Evolutionary conservation across 2,113 vertebrate species (phyloP), one percentile per base, ranked within the genome.

Genomic region (Herpailurus yagouaroundi): DNA sequence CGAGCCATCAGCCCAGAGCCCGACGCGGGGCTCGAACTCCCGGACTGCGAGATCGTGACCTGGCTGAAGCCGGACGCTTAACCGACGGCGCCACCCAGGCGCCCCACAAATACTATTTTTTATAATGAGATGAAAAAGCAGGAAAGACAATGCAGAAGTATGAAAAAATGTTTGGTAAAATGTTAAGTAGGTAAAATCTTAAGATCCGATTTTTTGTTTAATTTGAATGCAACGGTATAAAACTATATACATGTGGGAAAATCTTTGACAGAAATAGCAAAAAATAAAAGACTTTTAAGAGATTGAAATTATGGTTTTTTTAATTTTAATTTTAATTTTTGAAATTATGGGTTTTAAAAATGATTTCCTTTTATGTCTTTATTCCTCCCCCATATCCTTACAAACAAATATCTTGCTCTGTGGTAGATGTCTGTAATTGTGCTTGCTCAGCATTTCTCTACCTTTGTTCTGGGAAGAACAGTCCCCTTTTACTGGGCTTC

Each of bases 41-140:
- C n/a, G n/a, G n/a, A n/a, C n/a, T n/a, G n/a, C n/a, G n/a, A n/a
- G n/a, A n/a, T n/a, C n/a, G n/a, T n/a, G n/a, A n/a, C n/a, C n/a
- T n/a, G n/a, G n/a, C n/a, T n/a, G n/a, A n/a, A n/a, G n/a, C n/a
- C n/a, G n/a, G n/a, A n/a, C n/a, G n/a, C n/a, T n/a, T n/a, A n/a
- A n/a, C n/a, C n/a, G n/a, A n/a, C n/a, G n/a, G n/a, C n/a, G n/a
- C n/a, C n/a, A n/a, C n/a, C n/a, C n/a, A n/a, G n/a, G n/a, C n/a
- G n/a, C n/a, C n/a, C n/a, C n/a, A n/a, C 38, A 94, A 92, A 81
- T 55, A 19, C 63, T 66, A 55, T 52, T 60, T 92, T 96, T 92
- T 74, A 76, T 31, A 81, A 69, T 90, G 41, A 92, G 21, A 76
- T 71, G 6, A 36, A 79, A 84, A 88, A n/a, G 25, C 19, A 76